These are phyloP conservation scores for Zaprionus gabonicus DNA, from an alignment of 1,140 invertebrate genomes.

Conservation along the genomic window DNA sequence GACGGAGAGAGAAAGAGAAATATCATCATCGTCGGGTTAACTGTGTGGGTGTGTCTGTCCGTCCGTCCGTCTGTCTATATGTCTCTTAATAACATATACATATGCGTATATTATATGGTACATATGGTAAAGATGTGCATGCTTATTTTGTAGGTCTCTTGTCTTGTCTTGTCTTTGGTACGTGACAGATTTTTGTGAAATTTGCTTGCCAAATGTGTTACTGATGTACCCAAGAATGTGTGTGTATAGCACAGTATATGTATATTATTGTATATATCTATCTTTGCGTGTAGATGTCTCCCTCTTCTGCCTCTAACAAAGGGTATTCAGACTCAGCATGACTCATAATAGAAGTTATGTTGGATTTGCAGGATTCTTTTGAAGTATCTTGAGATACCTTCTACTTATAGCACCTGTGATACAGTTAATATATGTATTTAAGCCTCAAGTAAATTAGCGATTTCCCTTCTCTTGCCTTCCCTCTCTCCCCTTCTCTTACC, in stretches of 20 bases:
- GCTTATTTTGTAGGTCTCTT: slow-evolving; percentile 12
- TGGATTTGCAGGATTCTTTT: background rate
- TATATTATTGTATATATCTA: slow-evolving; percentile 9
- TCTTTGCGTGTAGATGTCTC: slow-evolving; percentile 6
- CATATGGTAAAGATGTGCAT: background rate
- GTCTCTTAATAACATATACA: background rate
- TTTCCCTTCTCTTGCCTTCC: background rate
- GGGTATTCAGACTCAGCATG: background rate
- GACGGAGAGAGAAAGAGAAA: slow-evolving; percentile 41
- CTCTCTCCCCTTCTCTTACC: too few species aligned
- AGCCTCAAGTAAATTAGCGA: slow-evolving; percentile 26
- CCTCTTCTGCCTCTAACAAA: background rate
- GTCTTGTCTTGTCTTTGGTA: slow-evolving; percentile 40
- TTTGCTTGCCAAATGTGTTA: slow-evolving; percentile 48
- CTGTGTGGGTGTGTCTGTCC: slow-evolving; percentile 50
- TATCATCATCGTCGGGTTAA: slow-evolving; percentile 58
- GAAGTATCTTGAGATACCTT: background rate
- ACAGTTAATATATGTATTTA: slow-evolving; percentile 10
- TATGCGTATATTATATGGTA: slow-evolving; percentile 9
- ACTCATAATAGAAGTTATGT: background rate
- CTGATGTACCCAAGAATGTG: slow-evolving; percentile 24
- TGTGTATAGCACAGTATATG: background rate
- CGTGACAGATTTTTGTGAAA: slow-evolving; percentile 78
- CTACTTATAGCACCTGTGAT: background rate
- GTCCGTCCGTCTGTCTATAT: slow-evolving; percentile 8